Evolutionary conservation across 2,113 vertebrate genomes (phyloP), one percentile per base, ranked within the genome.

Genomic region (Xiphophorus couchianus): DNA sequence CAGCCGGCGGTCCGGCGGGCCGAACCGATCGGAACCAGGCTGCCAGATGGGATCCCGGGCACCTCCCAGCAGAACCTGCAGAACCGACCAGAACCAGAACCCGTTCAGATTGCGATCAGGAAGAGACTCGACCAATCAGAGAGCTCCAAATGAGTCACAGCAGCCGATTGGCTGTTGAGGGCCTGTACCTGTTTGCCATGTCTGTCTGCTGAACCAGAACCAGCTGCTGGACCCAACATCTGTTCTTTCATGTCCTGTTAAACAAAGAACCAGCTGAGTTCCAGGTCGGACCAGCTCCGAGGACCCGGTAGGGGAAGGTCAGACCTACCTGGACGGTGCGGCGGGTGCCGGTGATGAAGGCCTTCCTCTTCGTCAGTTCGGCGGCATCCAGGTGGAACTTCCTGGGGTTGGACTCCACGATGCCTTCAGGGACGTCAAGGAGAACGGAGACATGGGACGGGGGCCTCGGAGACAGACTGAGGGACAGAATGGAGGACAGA

Each of bases 341-440:
- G 51, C 96, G 95, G 0, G 97, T 99, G 88, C 93, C 95, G 2
- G 93, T 96, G 93, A 99, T 99, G 92, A 99, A 99, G 69, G 96
- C 92, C 92, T 99, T 99, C 86, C 98, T 95, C 93, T 98, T 95
- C 0, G 89, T 94, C 90, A 99, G 89, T 90, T 99, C 98, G 0
- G 94, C 88, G 0, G 95, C 92, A 78, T 99, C 96, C 0, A 99
- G 94, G 92, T 98, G 98, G 89, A 99, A 99, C 92, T 99, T 99
- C 88, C 96, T 96, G 0, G 98, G 98, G 90, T 99, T 99, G 3
- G 97, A 96, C 94, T 99, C 97, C 1, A 99, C 98, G 54, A 99
- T 99, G 88, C 98, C 77, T 99, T 84, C 68, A 77, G 5, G 31
- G 0, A 65, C 3, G 69, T 93, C 90, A 95, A 93, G 90, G 73